A percentile compares a stretch with the other conserved stretches of the same genome.
These are phyloP conservation scores for Hippocampus abdominalis DNA, from an alignment of 2,113 vertebrate species.

Conservation along the genomic window DNA sequence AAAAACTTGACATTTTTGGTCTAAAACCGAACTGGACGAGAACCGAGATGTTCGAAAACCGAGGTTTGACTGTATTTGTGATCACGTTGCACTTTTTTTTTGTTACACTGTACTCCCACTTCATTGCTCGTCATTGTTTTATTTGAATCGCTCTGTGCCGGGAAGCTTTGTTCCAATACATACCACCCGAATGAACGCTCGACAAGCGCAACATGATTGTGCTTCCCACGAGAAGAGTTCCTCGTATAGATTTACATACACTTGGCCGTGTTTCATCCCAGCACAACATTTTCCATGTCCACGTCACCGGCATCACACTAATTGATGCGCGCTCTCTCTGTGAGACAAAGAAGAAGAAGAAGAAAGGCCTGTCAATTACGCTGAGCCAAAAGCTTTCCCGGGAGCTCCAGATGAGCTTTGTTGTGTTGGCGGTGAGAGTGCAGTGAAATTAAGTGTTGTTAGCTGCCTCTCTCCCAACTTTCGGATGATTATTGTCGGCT, in stretches of 20 bases:
- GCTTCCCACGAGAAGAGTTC: conserved; percentile 30
- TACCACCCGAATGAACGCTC: conserved; percentile 32
- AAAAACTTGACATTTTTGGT: too few species aligned
- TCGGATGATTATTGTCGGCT: conserved; percentile 47
- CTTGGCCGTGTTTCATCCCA: conserved; percentile 44
- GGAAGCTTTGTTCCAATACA: conserved; percentile 25
- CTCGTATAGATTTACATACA: conserved; percentile 49
- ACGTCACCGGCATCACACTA: conserved; percentile 49
- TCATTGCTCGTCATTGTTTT: conserved; percentile 9
- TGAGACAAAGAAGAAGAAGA: conserved; percentile 43
- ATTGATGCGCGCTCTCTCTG: conserved; percentile 53
- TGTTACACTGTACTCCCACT: neutral
- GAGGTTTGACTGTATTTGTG: too few species aligned
- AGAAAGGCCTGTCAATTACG: conserved; percentile 54
- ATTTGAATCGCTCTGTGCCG: conserved; percentile 9
- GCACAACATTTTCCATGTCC: conserved; percentile 58
- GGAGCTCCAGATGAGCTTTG: conserved; percentile 57
- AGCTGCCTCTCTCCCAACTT: conserved; percentile 56
- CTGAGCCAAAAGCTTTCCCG: conserved; percentile 53
- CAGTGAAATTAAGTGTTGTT: conserved; percentile 67
- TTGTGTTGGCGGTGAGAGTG: conserved; percentile 49
- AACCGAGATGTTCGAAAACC: too few species aligned
- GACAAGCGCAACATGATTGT: conserved; percentile 23
- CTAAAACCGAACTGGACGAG: too few species aligned
- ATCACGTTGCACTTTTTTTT: neutral